These are phyloP conservation scores for Chloroclysta siterata DNA, from an alignment of 2,888 invertebrate genomes.

Conservation along the genomic window DNA sequence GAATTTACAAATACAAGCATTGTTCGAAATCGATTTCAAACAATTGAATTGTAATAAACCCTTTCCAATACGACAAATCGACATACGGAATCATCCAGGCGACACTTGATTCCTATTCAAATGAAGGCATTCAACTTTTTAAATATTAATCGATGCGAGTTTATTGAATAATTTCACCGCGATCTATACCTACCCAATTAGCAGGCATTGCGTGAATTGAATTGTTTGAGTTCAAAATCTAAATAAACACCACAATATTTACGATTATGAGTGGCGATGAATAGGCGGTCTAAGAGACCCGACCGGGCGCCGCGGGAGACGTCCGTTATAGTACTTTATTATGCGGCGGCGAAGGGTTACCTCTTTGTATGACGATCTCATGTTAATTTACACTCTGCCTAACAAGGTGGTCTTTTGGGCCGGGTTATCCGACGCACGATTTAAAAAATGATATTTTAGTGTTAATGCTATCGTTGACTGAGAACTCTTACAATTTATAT, in stretches of 20 bases:
- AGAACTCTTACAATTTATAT: conserved; percentile 61
- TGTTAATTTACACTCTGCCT: conserved; percentile 72
- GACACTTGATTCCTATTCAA: conserved; percentile 71
- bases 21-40: conserved; percentile 46
- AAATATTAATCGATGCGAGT: conserved; percentile 80
- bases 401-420: conserved; percentile 76
- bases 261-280: conserved; percentile 79
- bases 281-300: conserved; percentile 60
- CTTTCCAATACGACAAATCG: conserved; percentile 66
- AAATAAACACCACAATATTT: conserved; percentile 84
- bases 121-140: conserved; percentile 73
- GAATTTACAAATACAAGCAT: conserved; percentile 38
- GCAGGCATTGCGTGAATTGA: conserved; percentile 82
- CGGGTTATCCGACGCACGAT: conserved; percentile 47
- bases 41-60: conserved; percentile 56
- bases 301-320: conserved; percentile 69
- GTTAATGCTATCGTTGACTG: conserved; percentile 70
- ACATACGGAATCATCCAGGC: conserved; percentile 69
- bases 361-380: conserved; percentile 78
- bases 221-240: conserved; percentile 82
- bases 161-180: conserved; percentile 82
- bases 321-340: conserved; percentile 60
- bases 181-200: conserved; percentile 83
- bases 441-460: conserved; percentile 79
- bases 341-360: conserved; percentile 78